Conservation (phyloP, 2,888 invertebrate genomes). For the Aelia acuminata region DNA sequence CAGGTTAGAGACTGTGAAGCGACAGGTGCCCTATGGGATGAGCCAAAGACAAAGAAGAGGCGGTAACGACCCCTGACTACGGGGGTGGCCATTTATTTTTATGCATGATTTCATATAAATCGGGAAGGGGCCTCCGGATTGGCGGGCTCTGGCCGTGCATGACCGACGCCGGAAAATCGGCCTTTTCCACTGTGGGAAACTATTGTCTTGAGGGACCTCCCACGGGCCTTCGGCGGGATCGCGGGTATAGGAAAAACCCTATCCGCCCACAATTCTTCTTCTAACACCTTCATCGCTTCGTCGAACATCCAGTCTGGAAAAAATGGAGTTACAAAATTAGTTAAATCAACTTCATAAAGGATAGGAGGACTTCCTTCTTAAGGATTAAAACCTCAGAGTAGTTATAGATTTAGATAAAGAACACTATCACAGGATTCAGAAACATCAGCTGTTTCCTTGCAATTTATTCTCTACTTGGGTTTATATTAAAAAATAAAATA, state of each 20-base stretch:
- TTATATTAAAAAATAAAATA: too few species aligned
- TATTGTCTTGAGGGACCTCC: constrained; percentile 47
- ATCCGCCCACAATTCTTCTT: constrained; percentile 36
- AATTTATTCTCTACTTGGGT: background rate
- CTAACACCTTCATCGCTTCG: constrained; percentile 17
- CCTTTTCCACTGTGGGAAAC: constrained; percentile 31
- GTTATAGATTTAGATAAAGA: background rate
- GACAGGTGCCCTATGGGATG: background rate
- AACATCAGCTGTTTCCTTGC: background rate
- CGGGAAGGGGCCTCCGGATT: constrained; percentile 23
- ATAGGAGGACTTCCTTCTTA: background rate
- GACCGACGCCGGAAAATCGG: constrained; percentile 45
- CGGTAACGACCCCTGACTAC: constrained; percentile 38
- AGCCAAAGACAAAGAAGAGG: constrained; percentile 37
- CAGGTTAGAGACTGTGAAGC: background rate
- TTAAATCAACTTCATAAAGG: background rate
- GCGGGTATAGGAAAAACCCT: constrained; percentile 1
- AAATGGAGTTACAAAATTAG: constrained; percentile 33
- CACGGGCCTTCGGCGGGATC: constrained; percentile 32
- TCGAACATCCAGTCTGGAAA: background rate
- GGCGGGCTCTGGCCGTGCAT: constrained; percentile 59
- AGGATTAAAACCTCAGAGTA: background rate
- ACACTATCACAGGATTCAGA: background rate
- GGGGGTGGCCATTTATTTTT: constrained; percentile 62
- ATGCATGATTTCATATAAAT: constrained; percentile 64